A percentile compares a stretch with the other conserved stretches of the same genome.
Conservation (phyloP, 2,888 invertebrate species). For the Bellardia bayeri region DNA sequence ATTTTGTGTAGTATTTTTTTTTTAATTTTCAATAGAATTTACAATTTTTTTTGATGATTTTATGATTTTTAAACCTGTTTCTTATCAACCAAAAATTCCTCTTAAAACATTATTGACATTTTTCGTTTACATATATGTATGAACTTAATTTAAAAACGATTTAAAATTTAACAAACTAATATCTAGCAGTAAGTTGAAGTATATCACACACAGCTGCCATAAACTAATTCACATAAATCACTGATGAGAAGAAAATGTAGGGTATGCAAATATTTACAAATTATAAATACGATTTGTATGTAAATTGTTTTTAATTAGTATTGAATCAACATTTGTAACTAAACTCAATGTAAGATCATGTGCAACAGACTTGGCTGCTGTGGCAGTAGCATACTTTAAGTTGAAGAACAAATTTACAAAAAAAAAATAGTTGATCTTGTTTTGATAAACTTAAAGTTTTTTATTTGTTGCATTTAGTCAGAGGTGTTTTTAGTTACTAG, state of each 20-base stretch:
- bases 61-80: no score
- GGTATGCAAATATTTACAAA: constrained; percentile 26
- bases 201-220: constrained; percentile 16
- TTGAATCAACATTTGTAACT: constrained; percentile 40
- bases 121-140: neutral
- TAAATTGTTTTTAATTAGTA: constrained; percentile 66
- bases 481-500: constrained; percentile 23
- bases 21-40: no score
- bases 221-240: constrained; percentile 39
- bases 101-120: neutral
- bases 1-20: no score
- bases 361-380: constrained; percentile 12
- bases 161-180: neutral
- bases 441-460: constrained; percentile 49
- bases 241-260: constrained; percentile 46
- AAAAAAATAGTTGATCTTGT: constrained; percentile 60
- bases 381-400: constrained; percentile 32
- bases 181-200: neutral
- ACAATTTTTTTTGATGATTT: no score
- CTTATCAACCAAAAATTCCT: no score
- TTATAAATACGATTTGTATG: constrained; percentile 42
- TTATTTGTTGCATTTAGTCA: constrained; percentile 29
- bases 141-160: constrained; percentile 5
- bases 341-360: neutral
- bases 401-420: constrained; percentile 14